Conservation (phyloP, 2,797 vertebrate species). For the Onychomys torridus region DNA sequence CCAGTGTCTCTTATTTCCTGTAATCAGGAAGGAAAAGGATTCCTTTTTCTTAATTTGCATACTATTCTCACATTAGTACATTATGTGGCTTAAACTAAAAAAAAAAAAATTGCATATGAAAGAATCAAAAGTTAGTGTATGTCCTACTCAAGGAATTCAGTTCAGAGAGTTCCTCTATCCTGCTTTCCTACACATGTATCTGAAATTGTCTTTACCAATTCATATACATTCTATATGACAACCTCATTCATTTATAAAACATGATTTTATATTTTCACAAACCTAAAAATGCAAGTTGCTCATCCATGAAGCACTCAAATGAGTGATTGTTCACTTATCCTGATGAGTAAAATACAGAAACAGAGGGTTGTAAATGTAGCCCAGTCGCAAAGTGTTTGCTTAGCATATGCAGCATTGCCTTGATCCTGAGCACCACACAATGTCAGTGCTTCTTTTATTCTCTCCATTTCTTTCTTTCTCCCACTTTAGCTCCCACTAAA, state of each 20-base stretch:
- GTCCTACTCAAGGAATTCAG: constrained; percentile 63
- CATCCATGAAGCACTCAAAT: constrained; percentile 80
- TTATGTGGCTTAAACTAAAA: constrained; percentile 73
- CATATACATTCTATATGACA: constrained; percentile 17
- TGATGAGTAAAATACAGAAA: constrained; percentile 82
- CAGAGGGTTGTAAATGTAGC: no score
- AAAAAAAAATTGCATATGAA: constrained; percentile 56
- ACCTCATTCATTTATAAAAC: constrained; percentile 75
- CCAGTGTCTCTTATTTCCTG: constrained; percentile 47
- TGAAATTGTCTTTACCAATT: constrained; percentile 80
- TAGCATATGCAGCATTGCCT: no score
- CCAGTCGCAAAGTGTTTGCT: background rate
- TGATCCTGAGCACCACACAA: constrained; percentile 59
- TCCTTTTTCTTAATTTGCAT: background rate
- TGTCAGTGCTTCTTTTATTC: constrained; percentile 54
- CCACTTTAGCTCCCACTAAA: background rate
- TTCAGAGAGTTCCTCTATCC: constrained; percentile 62
- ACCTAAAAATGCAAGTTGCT: constrained; percentile 80
- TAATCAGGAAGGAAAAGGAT: constrained; percentile 54
- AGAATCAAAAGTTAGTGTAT: constrained; percentile 72
- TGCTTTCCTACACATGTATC: constrained; percentile 80
- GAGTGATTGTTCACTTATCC: constrained; percentile 83
- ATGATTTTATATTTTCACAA: constrained; percentile 85
- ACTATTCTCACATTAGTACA: constrained; percentile 41
- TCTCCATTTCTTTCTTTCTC: no score